phyloP scores from a whole-genome alignment of 2,888 invertebrate genomes.

The Cosmopolites sordidus region DNA sequence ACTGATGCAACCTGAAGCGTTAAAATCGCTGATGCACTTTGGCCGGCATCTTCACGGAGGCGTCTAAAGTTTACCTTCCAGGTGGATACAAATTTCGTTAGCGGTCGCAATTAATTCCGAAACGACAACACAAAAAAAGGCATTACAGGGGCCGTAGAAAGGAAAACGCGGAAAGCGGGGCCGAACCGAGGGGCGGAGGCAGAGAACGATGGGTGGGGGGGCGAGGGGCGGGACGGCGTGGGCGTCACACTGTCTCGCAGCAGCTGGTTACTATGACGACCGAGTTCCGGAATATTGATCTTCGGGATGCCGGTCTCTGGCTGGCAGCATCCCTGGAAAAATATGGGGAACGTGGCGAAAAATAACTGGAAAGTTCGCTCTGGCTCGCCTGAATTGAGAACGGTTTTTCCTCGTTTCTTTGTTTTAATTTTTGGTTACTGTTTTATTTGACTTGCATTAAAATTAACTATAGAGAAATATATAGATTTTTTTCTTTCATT shows the following conservation, averaged over 20 bases:
- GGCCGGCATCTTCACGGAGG: too few species aligned
- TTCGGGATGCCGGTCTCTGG: constrained; percentile 29
- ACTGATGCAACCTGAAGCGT: too few species aligned
- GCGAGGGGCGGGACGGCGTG: background rate
- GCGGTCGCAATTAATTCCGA: constrained; percentile 45
- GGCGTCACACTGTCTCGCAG: constrained; percentile 62
- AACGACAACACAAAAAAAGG: constrained; percentile 45
- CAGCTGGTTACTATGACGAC: constrained; percentile 53
- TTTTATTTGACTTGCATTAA: too few species aligned
- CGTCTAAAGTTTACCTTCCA: background rate
- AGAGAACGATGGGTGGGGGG: background rate
- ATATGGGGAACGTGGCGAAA: background rate
- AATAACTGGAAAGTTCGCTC: too few species aligned
- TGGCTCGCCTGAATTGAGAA: too few species aligned
- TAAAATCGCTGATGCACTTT: too few species aligned
- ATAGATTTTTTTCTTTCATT: too few species aligned
- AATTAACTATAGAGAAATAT: too few species aligned
- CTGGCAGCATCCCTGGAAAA: constrained; percentile 10
- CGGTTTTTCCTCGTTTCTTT: too few species aligned
- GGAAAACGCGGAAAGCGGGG: constrained; percentile 25
- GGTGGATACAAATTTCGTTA: constrained; percentile 36
- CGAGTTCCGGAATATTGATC: constrained; percentile 48
- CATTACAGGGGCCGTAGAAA: constrained; percentile 22
- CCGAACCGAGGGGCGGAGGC: background rate
- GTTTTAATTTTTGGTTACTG: too few species aligned